Evolutionary conservation across 30 jellyfish, hydroid and myxozoan species (phyloP).

Genomic region (Euphysa ruthae): DNA sequence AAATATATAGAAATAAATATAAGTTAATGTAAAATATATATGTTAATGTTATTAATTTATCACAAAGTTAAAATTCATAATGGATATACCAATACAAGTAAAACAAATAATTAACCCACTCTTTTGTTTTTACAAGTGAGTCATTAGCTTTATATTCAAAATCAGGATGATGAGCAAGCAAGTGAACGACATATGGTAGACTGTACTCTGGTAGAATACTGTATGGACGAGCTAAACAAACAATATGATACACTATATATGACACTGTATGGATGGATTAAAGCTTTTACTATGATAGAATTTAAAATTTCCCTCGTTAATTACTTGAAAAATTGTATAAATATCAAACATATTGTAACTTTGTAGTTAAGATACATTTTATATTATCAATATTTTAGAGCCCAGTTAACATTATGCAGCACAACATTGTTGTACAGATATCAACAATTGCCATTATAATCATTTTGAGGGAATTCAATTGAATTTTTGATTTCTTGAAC

Average conservation of each 20-base stretch:
- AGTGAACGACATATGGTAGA: conserved; percentile 67
- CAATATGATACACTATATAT: not conserved
- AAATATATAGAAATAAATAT: not conserved
- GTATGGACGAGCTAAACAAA: conserved; percentile 49
- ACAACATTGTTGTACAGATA: too few relatives aligned
- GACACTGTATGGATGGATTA: not conserved
- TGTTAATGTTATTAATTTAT: not conserved
- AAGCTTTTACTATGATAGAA: not conserved
- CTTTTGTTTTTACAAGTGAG: conserved; percentile 53
- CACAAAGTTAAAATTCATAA: not conserved
- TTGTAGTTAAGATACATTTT: too few relatives aligned
- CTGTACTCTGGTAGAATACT: conserved; percentile 73
- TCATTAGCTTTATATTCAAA: conserved; percentile 50
- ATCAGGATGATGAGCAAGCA: conserved; percentile 87
- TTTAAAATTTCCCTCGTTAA: not conserved
- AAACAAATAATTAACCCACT: conserved; percentile 36
- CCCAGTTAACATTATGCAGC: too few relatives aligned
- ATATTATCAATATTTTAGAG: too few relatives aligned
- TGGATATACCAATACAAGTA: too few relatives aligned
- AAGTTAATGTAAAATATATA: not conserved
- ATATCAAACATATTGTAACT: not conserved
- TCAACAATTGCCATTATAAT: too few relatives aligned
- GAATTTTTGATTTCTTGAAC: too few relatives aligned
- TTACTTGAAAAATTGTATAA: not conserved
- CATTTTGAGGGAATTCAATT: too few relatives aligned